Evolutionary conservation across 2,888 invertebrate species (phyloP).

Genomic region (Nomada ruficornis): DNA sequence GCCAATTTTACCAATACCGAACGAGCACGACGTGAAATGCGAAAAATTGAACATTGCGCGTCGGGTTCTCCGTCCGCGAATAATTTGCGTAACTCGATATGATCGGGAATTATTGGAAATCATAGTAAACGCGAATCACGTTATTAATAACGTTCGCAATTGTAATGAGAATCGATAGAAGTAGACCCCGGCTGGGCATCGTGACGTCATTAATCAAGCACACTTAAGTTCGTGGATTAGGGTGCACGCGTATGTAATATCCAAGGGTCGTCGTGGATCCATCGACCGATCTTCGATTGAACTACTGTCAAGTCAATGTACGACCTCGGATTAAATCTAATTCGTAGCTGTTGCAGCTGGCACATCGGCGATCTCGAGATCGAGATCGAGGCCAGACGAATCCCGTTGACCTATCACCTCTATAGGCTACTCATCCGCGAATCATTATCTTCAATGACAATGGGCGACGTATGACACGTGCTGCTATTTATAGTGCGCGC

Average conservation of each 20-base stretch:
- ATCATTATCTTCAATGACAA: conserved; percentile 63
- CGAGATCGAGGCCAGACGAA: conserved; percentile 61
- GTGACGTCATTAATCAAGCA: conserved; percentile 35
- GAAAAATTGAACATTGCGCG: conserved; percentile 42
- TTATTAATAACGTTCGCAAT: conserved; percentile 33
- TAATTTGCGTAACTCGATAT: conserved; percentile 47
- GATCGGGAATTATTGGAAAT: conserved; percentile 16
- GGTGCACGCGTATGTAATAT: conserved; percentile 26
- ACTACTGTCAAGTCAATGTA: conserved; percentile 66
- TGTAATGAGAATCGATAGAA: conserved; percentile 15
- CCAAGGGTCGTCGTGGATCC: conserved; percentile 16
- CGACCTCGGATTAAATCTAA: conserved; percentile 67
- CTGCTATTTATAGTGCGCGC: conserved; percentile 65
- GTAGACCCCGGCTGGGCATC: neutral
- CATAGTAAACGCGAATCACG: neutral
- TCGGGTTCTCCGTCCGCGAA: conserved; percentile 31
- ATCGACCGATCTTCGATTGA: conserved; percentile 57
- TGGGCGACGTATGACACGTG: conserved; percentile 64
- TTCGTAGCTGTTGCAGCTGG: conserved; percentile 63
- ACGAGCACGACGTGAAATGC: conserved; percentile 22
- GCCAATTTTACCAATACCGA: conserved; percentile 35
- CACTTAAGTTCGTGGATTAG: conserved; percentile 18
- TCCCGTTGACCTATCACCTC: conserved; percentile 65
- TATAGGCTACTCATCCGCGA: conserved; percentile 35
- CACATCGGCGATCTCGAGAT: conserved; percentile 58